Base-by-base conservation (phyloP, 2,113 vertebrate genomes). In the Microcebus lehilahytsara region DNA sequence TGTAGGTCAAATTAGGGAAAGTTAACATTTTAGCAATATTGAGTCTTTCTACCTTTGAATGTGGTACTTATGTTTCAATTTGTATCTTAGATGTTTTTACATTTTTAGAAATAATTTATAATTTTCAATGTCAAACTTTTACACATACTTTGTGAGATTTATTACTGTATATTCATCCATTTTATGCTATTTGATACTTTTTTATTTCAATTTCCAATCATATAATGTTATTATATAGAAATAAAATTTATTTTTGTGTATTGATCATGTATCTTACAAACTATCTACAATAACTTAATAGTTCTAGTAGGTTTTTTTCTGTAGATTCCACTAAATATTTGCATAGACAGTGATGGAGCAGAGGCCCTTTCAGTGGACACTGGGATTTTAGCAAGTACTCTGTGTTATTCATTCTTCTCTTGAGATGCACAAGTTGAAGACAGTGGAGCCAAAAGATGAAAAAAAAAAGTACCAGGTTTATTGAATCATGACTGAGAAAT, bases 1-100 rank as follows among this genome's bases (percentile, higher is more conserved):
- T 81, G 64, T 85, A 94, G 58, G 85, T 92, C 66, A 89, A 95
- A 62, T 92, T 85, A 56, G 19, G 6, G 85, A 75, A 51, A 85
- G 81, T 92, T 89, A 75, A 69, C 34, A 49, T 92, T 88, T 91
- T 87, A n/a, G 49, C 2, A 90, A 27, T 67, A 85, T 16, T 62
- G 30, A 71, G 8, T 66, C 46, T 88, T 84, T 80, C 34, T 74
- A 66, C 49, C 8, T 42, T 92, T 94, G 30, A 94, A 88, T 23
- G 64, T 58, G 13, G 5, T 79, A 58, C 20, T 13, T 66, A 25
- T 75, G 30, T 75, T 62, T 92, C 60, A n/a, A 85, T 60, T 94
- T 88, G 62, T 66, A 89, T 85, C 49, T 49, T 49, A 80, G 64
- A 25, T 16, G 71, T 37, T 86, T 5, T 91, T 83, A 20, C 67